Conservation (phyloP, 2,113 vertebrate genomes). For the Pipra filicauda region DNA sequence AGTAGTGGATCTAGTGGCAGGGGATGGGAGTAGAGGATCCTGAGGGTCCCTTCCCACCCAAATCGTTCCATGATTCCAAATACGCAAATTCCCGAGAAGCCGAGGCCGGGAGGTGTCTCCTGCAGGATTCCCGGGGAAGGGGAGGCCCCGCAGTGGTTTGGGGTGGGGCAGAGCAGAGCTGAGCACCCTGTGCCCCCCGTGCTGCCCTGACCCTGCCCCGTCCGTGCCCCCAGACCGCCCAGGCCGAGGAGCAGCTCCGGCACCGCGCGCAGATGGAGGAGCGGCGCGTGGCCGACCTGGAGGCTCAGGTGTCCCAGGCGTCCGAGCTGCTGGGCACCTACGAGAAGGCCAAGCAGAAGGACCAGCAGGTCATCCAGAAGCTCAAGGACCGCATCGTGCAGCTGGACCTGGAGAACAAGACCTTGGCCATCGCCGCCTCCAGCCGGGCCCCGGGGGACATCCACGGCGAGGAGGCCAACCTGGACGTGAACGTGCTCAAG, state of each 20-base stretch:
- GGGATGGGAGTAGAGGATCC: background rate
- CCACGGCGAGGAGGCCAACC: conserved; percentile 73
- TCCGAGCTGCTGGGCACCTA: conserved; percentile 87
- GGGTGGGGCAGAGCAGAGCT: background rate
- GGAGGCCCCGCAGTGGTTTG: fast-evolving
- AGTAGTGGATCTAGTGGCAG: background rate
- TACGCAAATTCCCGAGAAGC: background rate
- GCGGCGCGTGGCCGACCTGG: conserved; percentile 82
- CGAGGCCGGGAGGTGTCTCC: background rate
- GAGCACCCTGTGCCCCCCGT: fast-evolving
- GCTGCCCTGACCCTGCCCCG: background rate
- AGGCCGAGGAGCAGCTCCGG: conserved; percentile 81
- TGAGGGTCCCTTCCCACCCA: fast-evolving
- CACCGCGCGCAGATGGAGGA: conserved; percentile 85
- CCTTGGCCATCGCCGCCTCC: conserved; percentile 81
- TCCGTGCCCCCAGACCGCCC: conserved; percentile 66
- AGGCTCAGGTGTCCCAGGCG: conserved; percentile 84
- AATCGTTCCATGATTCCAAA: fast-evolving
- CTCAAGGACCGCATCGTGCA: conserved; percentile 87
- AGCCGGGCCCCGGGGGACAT: conserved; percentile 67
- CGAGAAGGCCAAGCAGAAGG: conserved; percentile 86
- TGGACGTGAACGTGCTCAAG: conserved; percentile 78
- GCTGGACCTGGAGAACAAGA: conserved; percentile 93
- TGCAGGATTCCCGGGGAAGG: fast-evolving
- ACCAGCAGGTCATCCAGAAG: conserved; percentile 82